Conservation (phyloP, 2,797 vertebrate species). For the Gila robusta region DNA sequence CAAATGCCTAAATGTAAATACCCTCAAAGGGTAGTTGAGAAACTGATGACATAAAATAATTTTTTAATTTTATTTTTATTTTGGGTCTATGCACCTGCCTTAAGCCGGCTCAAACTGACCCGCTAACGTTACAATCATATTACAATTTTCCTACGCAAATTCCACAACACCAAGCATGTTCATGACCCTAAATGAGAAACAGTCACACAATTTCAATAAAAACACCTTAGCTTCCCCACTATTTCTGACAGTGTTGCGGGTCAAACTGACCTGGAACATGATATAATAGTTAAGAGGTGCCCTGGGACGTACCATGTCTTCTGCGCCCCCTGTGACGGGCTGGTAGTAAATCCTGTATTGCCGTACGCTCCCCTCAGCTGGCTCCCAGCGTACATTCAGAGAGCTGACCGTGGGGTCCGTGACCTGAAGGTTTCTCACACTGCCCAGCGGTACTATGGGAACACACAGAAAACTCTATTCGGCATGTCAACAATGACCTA, state of each 20-base stretch:
- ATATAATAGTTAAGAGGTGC: background rate
- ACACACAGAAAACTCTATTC: constrained; percentile 8
- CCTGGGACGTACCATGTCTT: constrained; percentile 84
- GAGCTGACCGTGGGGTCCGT: constrained; percentile 93
- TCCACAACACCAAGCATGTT: background rate
- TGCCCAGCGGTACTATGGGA: constrained; percentile 88
- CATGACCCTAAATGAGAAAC: background rate
- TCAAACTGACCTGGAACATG: background rate
- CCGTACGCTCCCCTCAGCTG: constrained; percentile 92
- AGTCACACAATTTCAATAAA: background rate
- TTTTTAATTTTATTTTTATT: background rate
- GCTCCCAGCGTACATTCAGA: constrained; percentile 91
- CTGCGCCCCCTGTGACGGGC: constrained; percentile 84
- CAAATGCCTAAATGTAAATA: background rate
- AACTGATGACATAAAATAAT: background rate
- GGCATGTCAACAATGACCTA: background rate
- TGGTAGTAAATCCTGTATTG: constrained; percentile 92
- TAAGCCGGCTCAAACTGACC: background rate
- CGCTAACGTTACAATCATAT: background rate
- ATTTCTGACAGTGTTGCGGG: too few species aligned
- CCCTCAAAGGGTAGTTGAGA: background rate
- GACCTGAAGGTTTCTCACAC: constrained; percentile 90
- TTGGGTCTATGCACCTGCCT: background rate
- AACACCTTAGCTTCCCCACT: background rate
- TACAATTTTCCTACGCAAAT: background rate